Percentiles rank a stretch among this genome's conserved stretches.
phyloP scores from a whole-genome alignment of 2,888 invertebrate genomes.

The Eupeodes luniger region DNA sequence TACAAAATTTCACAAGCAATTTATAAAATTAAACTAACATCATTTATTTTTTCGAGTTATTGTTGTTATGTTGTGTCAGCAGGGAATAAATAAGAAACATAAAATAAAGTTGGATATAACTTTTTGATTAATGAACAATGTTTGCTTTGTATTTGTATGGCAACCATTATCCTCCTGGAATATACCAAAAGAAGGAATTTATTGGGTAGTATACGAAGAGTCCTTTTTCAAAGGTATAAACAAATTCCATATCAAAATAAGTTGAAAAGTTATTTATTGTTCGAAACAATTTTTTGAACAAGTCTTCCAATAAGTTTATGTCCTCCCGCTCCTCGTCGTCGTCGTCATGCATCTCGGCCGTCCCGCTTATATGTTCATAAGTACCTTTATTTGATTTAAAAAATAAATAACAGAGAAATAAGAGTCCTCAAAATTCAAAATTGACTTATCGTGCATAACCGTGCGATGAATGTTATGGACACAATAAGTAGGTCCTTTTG shows the following conservation, averaged over 20 bases:
- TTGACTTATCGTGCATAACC: constrained; percentile 38
- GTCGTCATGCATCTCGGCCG: not conserved
- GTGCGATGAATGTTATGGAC: not conserved
- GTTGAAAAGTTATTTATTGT: constrained; percentile 35
- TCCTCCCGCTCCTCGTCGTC: not conserved
- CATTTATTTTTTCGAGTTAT: not conserved
- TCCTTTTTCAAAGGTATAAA: constrained; percentile 18
- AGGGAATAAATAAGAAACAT: not conserved
- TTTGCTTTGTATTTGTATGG: not conserved
- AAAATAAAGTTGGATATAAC: constrained; percentile 29
- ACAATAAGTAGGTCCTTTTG: constrained; percentile 29
- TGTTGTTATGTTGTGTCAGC: too few species aligned
- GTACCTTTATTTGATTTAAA: constrained; percentile 2
- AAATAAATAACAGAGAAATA: not conserved
- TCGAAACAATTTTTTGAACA: not conserved
- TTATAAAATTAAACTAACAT: constrained; percentile 53
- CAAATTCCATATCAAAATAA: not conserved
- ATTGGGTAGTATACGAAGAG: constrained; percentile 21
- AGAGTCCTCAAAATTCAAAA: constrained; percentile 12
- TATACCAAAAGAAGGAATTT: constrained; percentile 25
- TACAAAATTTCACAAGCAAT: constrained; percentile 35
- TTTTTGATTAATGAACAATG: constrained; percentile 67
- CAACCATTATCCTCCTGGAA: not conserved
- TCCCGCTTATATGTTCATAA: not conserved
- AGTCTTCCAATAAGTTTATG: not conserved